phyloP scores from a whole-genome alignment of 2,113 vertebrate genomes.

The Callaeas wilsoni region DNA sequence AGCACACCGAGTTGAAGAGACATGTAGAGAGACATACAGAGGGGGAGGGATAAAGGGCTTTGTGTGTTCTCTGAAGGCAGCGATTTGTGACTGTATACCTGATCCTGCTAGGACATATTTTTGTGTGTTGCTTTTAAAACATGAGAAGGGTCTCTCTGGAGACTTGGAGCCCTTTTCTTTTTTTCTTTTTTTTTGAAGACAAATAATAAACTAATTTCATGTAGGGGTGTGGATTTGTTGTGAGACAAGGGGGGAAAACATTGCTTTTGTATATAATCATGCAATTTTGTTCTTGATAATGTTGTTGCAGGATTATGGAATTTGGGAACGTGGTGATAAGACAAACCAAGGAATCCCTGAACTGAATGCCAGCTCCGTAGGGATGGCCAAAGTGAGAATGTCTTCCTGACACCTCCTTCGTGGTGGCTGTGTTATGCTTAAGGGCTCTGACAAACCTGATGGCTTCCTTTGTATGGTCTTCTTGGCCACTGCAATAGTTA shows the following conservation, averaged over 20 bases:
- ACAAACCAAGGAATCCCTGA: constrained; percentile 98
- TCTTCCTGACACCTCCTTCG: neutral
- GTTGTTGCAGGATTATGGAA: constrained; percentile 89
- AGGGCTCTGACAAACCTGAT: neutral
- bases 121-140: neutral
- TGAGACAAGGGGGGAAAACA: neutral
- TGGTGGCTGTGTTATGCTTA: neutral
- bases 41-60: neutral
- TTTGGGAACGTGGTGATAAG: constrained; percentile 99
- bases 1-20: neutral
- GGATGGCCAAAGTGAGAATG: constrained; percentile 91
- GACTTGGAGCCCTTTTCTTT: neutral
- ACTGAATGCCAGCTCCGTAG: constrained; percentile 95
- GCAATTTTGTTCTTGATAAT: neutral
- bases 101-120: neutral
- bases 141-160: neutral
- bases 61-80: neutral
- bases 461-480: neutral
- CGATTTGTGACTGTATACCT: neutral
- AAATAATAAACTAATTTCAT: neutral
- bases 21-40: neutral
- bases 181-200: neutral
- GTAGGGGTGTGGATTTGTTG: neutral
- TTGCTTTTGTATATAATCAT: neutral
- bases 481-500: neutral